These are phyloP conservation scores for Drosophila hamatofila DNA, from an alignment of 2,888 invertebrate genomes.

Conservation along the genomic window DNA sequence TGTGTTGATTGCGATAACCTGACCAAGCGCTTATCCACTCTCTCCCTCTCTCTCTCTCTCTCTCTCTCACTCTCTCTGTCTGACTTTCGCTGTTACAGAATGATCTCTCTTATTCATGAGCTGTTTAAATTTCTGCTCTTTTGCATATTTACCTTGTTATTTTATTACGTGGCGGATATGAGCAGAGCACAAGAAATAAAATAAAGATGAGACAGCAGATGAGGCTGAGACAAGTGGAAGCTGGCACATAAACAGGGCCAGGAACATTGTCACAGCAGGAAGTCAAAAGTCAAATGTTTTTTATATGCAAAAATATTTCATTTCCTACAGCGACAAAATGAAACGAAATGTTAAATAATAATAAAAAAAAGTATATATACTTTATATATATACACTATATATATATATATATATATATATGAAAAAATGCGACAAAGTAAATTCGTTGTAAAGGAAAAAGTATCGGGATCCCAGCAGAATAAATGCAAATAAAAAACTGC, in stretches of 20 bases:
- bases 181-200: constrained; percentile 64
- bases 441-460: constrained; percentile 48
- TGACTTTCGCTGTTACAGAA: neutral
- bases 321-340: constrained; percentile 70
- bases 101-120: constrained; percentile 64
- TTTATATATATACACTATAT: constrained; percentile 9
- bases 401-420: constrained; percentile 8
- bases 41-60: neutral
- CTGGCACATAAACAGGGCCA: constrained; percentile 70
- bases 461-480: constrained; percentile 37
- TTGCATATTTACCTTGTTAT: constrained; percentile 76
- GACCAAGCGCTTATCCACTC: constrained; percentile 7
- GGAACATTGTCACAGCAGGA: constrained; percentile 79
- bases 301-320: constrained; percentile 82
- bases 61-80: neutral
- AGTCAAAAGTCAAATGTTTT: constrained; percentile 77
- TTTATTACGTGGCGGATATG: constrained; percentile 79
- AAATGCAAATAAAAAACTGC: constrained; percentile 73
- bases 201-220: constrained; percentile 29
- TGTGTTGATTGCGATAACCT: constrained; percentile 18
- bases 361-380: constrained; percentile 40
- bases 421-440: constrained; percentile 57
- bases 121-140: constrained; percentile 55
- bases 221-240: constrained; percentile 34
- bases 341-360: constrained; percentile 75